Base-by-base conservation (phyloP, 2,888 invertebrate species). In the Leucoptera coffeella region DNA sequence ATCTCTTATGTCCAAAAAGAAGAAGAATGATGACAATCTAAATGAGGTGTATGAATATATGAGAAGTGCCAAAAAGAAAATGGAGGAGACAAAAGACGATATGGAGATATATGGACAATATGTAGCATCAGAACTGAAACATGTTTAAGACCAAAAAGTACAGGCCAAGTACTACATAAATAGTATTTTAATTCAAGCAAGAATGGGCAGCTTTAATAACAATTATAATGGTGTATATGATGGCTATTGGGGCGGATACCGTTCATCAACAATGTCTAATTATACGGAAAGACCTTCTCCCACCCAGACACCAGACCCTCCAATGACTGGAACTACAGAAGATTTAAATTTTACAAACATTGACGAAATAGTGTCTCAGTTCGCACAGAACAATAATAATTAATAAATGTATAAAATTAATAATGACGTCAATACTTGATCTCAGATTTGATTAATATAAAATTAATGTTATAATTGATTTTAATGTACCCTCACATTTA, bases 81-180 rank as follows among this genome's bases (percentile, higher is more conserved):
- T 33, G 33, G 26, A 24, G 24, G 26, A 30, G 24, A 13, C 26
- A 14, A 30, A 29, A 29, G 32, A 35, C 14, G 31, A 31, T 28
- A 32, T 33, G 28, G 29, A 36, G 12, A 21, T 32, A 15, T 33
- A 32, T 24, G 32, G 31, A 10, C 23, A 34, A 14, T 36, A 36
- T 21, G 27, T 36, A 10, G 34, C 31, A 14, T 25, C 32, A 24
- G 34, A 34, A 26, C 15, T 33, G 14, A 28, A 24, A 23, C 24
- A 31, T 26, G 25, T 34, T 6, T 29, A 32, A 21, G 25, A 30
- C 10, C 23, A 30, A 29, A 14, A 26, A 17, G 14, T 33, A 27
- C 30, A 31, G 30, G 32, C 35, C 13, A 33, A 35, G 15, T 30
- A 30, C 20, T 29, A 27, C 14, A 35, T 35, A 12, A 33, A 35